Evolutionary conservation across 2,888 invertebrate species (phyloP).

Genomic region (Ophion ellenae): DNA sequence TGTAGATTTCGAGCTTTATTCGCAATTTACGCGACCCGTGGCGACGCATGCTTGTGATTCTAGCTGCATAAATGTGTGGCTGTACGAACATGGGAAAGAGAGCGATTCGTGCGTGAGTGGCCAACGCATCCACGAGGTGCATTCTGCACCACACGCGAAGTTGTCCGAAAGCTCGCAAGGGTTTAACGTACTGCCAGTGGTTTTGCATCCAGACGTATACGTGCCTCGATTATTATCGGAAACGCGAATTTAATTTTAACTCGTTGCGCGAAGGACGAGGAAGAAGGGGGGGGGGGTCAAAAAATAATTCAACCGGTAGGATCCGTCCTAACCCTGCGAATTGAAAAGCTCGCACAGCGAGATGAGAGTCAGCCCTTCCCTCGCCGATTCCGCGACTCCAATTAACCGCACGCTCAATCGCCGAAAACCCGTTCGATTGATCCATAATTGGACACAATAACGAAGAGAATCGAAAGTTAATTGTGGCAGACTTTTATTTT

Average conservation of each 20-base stretch:
- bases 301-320: conserved; percentile 64
- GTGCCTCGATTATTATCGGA: conserved; percentile 74
- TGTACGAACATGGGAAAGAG: conserved; percentile 10
- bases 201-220: conserved; percentile 51
- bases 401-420: conserved; percentile 40
- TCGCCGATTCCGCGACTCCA: conserved; percentile 31
- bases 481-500: conserved; percentile 17
- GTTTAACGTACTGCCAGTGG: conserved; percentile 55
- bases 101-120: conserved; percentile 47
- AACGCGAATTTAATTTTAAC: conserved; percentile 73
- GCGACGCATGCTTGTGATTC: conserved; percentile 14
- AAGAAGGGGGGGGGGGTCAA: background rate
- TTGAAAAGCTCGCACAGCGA: conserved; percentile 24
- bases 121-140: conserved; percentile 40
- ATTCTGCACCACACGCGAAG: conserved; percentile 27
- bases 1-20: conserved; percentile 71
- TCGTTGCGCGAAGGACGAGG: conserved; percentile 37
- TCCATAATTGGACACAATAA: conserved; percentile 52
- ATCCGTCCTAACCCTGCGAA: conserved; percentile 2
- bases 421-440: conserved; percentile 54
- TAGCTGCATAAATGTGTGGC: background rate
- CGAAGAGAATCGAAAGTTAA: conserved; percentile 47
- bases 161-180: conserved; percentile 44
- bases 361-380: conserved; percentile 1
- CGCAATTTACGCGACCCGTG: conserved; percentile 68